phyloP scores from a whole-genome alignment of 2,888 invertebrate species.

The Phyto melanocephala region DNA sequence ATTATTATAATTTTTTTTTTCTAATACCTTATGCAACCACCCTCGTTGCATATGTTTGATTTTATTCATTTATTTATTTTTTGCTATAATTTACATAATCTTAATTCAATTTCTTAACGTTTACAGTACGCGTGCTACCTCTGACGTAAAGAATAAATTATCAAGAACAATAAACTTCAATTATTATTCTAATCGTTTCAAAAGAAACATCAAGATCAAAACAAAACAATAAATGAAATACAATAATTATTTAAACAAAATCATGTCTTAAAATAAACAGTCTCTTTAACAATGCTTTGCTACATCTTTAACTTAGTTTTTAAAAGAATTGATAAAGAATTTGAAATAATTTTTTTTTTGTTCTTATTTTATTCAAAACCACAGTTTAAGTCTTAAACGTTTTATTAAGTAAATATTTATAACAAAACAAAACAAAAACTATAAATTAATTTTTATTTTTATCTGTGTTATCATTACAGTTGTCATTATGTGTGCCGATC shows the following conservation, averaged over 20 bases:
- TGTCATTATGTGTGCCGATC: conserved; percentile 95
- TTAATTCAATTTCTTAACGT: neutral
- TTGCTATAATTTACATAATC: neutral
- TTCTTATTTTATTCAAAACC: too few species aligned
- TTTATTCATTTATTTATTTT: neutral
- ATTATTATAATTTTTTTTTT: too few species aligned
- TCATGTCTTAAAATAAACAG: neutral
- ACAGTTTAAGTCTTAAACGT: too few species aligned
- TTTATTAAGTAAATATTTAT: too few species aligned
- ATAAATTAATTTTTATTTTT: too few species aligned
- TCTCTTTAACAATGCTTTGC: neutral
- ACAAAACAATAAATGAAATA: neutral
- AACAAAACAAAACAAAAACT: too few species aligned
- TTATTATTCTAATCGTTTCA: neutral
- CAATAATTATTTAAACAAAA: neutral
- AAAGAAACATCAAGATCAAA: neutral
- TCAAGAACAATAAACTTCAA: conserved; percentile 16
- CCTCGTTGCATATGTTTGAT: too few species aligned
- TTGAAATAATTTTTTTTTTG: too few species aligned
- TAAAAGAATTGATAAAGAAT: too few species aligned
- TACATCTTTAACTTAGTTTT: too few species aligned
- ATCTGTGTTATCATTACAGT: conserved; percentile 84
- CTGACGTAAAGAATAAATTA: neutral
- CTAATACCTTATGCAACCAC: too few species aligned
- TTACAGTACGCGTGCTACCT: neutral